Evolutionary conservation across 2,888 invertebrate species (phyloP).

Genomic region (Leistus spinibarbis): DNA sequence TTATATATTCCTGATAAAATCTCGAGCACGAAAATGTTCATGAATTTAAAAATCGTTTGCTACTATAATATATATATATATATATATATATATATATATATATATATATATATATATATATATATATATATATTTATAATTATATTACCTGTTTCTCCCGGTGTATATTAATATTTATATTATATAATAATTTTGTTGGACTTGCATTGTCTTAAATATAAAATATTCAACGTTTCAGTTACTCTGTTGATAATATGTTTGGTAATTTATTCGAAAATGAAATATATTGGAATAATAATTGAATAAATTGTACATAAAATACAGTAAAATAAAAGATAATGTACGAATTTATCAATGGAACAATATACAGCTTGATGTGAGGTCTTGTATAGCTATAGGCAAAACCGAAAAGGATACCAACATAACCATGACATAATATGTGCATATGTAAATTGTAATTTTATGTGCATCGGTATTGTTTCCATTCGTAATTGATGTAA

Average conservation of each 20-base stretch:
- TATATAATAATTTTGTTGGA: too few species aligned
- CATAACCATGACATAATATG: background rate
- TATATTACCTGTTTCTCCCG: too few species aligned
- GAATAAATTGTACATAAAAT: background rate
- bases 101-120: too few species aligned
- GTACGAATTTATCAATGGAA: background rate
- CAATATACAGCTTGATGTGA: background rate
- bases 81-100: too few species aligned
- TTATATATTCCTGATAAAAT: too few species aligned
- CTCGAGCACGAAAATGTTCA: too few species aligned
- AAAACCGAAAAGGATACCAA: background rate
- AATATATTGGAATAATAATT: background rate
- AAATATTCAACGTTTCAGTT: too few species aligned
- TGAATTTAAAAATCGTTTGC: too few species aligned
- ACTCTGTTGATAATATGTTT: background rate
- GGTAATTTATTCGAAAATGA: background rate
- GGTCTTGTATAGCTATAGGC: background rate
- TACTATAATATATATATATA: too few species aligned
- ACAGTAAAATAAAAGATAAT: background rate
- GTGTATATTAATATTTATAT: too few species aligned
- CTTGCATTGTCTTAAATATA: too few species aligned
- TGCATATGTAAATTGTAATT: background rate
- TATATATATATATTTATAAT: too few species aligned
- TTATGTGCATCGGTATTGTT: background rate
- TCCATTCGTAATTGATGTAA: background rate